Base-by-base conservation (phyloP, 2,797 vertebrate genomes). In the Mycteria americana region DNA sequence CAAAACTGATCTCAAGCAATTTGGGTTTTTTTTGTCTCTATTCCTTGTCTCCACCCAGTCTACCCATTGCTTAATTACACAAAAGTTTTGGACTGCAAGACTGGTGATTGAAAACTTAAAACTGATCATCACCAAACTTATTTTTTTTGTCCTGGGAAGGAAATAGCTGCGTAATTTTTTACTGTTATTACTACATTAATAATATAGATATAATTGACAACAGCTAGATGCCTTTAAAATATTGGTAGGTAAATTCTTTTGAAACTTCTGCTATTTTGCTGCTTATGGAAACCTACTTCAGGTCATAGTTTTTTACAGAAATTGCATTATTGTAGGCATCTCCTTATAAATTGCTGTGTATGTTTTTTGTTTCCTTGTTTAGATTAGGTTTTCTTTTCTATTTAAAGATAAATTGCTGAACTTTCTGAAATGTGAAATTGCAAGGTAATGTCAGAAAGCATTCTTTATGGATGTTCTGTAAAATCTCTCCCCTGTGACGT, bases 401-500 rank as follows among this genome's bases (percentile, higher is more conserved):
- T 80, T 81, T 68, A 53, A 69, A 92, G 53, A 57, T 87, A 79
- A 67, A 53, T 79, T 53, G 53, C 53, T 57, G 27, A 85, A 67
- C 41, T 62, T 72, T 57, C 73, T 80, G 64, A 85, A 92, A 87
- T 53, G 39, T 84, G 89, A 87, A 95, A 77, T 92, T 84, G 83
- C 64, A 88, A 77, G 54, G 30, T n/a, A 70, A 25, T 64, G 10
- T 41, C 54, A 79, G 35, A 76, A 45, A 35, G 35, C 10, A 9
- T n/a, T 91, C 82, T 79, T 63, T 39, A 50, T 46, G 37, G 30
- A n/a, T 41, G 45, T 41, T 57, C 33, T 74, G 14, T 85, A 59
- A 69, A 90, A 73, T 65, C 25, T 93, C 35, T 73, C 43, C 63
- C 51, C 53, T 57, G 19, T 54, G 76, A 43, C 6, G 1, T 78